Evolutionary conservation across 2,888 invertebrate species (phyloP).

Genomic region (Andrena chrysosceles): DNA sequence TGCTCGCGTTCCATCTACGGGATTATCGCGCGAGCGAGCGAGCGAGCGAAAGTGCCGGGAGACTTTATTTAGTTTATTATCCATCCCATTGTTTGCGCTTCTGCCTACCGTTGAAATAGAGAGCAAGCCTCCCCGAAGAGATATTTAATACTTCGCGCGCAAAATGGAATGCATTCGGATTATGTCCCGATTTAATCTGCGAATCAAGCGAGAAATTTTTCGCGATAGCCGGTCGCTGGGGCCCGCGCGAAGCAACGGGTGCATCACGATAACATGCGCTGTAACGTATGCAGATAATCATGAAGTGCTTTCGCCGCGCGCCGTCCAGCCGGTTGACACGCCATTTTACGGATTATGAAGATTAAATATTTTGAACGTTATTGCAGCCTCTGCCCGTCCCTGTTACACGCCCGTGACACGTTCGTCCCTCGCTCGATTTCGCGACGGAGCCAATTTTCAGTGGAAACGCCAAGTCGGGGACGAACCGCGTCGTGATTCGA

Average conservation of each 20-base stretch:
- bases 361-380: constrained; percentile 45
- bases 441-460: constrained; percentile 4
- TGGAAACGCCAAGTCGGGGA: not conserved
- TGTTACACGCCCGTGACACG: not conserved
- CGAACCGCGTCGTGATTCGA: not conserved
- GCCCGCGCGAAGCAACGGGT: not conserved
- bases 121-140: constrained; percentile 40
- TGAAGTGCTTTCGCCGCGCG: constrained; percentile 17
- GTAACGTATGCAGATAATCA: constrained; percentile 51
- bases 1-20: constrained; percentile 6
- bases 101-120: constrained; percentile 48
- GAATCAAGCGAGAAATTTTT: constrained; percentile 58
- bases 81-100: constrained; percentile 48
- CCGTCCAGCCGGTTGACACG: constrained; percentile 12
- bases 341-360: constrained; percentile 40
- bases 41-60: constrained; percentile 17
- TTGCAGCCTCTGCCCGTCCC: not conserved
- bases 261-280: constrained; percentile 7
- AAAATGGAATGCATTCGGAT: constrained; percentile 56
- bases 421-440: not conserved
- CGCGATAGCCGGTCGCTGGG: constrained; percentile 2
- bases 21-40: constrained; percentile 32
- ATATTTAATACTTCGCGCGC: constrained; percentile 56
- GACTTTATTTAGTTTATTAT: constrained; percentile 57
- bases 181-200: constrained; percentile 64